Conservation (phyloP, 2,888 invertebrate genomes). For the Nycteola revayana region DNA sequence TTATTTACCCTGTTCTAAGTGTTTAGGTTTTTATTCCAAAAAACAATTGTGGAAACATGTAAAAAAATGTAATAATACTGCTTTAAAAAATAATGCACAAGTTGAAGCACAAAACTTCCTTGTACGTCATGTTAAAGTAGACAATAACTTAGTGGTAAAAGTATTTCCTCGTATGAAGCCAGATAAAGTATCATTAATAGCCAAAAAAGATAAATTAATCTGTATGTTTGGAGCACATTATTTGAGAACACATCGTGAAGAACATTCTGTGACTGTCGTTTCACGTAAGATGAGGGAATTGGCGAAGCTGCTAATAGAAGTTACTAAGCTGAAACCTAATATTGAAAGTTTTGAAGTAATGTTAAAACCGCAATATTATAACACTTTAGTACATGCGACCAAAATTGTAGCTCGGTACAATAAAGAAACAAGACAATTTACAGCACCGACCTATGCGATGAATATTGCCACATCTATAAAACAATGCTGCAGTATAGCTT, state of each 20-base stretch:
- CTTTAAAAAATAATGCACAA: constrained; percentile 27
- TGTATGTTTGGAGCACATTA: constrained; percentile 26
- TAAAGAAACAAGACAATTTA: constrained; percentile 20
- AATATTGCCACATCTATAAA: constrained; percentile 32
- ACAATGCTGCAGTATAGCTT: constrained; percentile 37
- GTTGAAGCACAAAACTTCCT: constrained; percentile 37
- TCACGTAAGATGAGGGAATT: constrained; percentile 34
- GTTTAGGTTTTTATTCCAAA: constrained; percentile 27
- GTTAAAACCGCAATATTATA: constrained; percentile 24
- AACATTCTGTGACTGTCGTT: constrained; percentile 26
- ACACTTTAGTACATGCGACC: constrained; percentile 23
- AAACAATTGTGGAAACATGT: constrained; percentile 29
- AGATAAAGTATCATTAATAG: constrained; percentile 24
- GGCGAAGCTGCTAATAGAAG: constrained; percentile 30
- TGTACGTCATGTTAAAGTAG: constrained; percentile 31
- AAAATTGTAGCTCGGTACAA: constrained; percentile 24
- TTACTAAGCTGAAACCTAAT: constrained; percentile 24
- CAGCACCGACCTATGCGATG: constrained; percentile 32
- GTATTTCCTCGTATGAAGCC: constrained; percentile 34
- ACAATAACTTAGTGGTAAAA: constrained; percentile 31
- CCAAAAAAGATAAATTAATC: constrained; percentile 26
- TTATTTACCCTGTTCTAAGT: constrained; percentile 27
- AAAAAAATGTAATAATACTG: constrained; percentile 18
- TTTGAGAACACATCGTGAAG: constrained; percentile 27
- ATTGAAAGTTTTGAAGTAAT: constrained; percentile 18